Conservation (phyloP, 2,113 vertebrate genomes). For the Hylia prasina region DNA sequence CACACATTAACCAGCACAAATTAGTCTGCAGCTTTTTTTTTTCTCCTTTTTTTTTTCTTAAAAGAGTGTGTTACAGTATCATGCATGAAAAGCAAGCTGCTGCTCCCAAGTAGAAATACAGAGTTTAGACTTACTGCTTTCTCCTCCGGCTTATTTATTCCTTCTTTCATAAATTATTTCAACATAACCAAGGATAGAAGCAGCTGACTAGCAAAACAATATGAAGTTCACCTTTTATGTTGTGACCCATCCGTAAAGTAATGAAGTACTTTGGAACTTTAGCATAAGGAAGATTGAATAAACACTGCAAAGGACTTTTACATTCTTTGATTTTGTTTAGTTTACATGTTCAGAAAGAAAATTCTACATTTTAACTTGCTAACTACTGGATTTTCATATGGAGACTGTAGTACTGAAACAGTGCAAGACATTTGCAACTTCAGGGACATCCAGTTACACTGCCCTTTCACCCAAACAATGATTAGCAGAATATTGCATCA, state of each 20-base stretch:
- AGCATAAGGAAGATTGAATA: slow-evolving; percentile 54
- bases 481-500: slow-evolving; percentile 65
- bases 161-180: not conserved
- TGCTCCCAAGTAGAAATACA: not conserved
- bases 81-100: slow-evolving; percentile 50
- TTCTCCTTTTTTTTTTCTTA: not conserved
- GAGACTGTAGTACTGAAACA: slow-evolving; percentile 33
- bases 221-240: not conserved
- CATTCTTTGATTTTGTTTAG: slow-evolving; percentile 72
- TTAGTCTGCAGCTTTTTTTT: not conserved
- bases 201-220: slow-evolving; percentile 1
- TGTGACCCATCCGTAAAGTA: not conserved
- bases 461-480: slow-evolving; percentile 8
- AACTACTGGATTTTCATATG: slow-evolving; percentile 10
- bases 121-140: not conserved
- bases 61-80: slow-evolving; percentile 11
- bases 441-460: not conserved
- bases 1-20: slow-evolving; percentile 43
- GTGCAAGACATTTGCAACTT: not conserved
- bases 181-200: not conserved
- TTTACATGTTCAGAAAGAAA: slow-evolving; percentile 57
- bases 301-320: slow-evolving; percentile 54
- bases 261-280: slow-evolving; percentile 66
- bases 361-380: not conserved
- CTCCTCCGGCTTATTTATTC: not conserved